A percentile compares a stretch with the other conserved stretches of the same genome.
These are phyloP conservation scores for Myodes glareolus DNA, from an alignment of 2,113 vertebrate species.

Conservation along the genomic window DNA sequence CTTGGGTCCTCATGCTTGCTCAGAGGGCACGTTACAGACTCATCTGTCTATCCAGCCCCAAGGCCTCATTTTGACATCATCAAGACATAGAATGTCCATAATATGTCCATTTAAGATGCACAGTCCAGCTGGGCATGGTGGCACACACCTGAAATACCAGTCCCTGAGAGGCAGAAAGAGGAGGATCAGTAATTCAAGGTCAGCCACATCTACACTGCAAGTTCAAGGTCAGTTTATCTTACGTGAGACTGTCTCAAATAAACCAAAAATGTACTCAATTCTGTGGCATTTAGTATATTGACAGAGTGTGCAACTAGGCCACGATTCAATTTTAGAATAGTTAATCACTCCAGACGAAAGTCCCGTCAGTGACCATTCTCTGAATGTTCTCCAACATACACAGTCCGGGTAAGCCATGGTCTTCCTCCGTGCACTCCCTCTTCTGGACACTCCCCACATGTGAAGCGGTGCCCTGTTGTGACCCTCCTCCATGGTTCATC, in stretches of 20 bases:
- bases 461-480: rapidly evolving
- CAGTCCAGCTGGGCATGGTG: neutral
- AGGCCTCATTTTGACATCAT: neutral
- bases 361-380: rapidly evolving
- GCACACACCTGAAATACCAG: neutral
- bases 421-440: neutral
- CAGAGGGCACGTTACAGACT: neutral
- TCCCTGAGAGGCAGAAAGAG: neutral
- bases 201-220: too few species aligned
- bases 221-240: neutral
- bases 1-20: neutral
- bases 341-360: neutral
- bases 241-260: neutral
- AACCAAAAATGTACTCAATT: neutral
- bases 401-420: rapidly evolving
- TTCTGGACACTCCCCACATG: rapidly evolving
- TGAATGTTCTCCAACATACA: rapidly evolving
- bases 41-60: neutral
- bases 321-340: neutral
- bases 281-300: neutral
- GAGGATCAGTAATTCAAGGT: neutral
- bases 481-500: too few species aligned
- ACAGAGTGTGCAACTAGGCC: too few species aligned
- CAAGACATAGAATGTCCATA: neutral
- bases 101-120: neutral